Conservation (phyloP, 37 sponge, comb jelly and placozoan species). For the Beroe ovata region DNA sequence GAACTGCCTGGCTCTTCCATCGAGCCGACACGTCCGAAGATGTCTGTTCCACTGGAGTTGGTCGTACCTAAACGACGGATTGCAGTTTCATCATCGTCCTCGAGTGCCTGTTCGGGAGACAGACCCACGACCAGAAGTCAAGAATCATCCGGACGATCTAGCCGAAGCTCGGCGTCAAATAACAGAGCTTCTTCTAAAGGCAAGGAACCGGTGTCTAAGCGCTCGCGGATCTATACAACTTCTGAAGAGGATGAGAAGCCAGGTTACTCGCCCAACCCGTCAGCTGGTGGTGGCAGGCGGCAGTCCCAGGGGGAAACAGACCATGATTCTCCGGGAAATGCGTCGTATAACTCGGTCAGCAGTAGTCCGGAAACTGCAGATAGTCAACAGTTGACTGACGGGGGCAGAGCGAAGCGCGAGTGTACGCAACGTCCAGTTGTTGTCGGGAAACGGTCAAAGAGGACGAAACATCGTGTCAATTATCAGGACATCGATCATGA, state of each 20-base stretch:
- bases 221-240: slow-evolving; percentile 13
- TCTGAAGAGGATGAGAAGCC: not conserved
- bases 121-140: not conserved
- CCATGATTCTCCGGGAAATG: not conserved
- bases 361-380: not conserved
- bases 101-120: not conserved
- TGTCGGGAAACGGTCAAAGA: not conserved
- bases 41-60: slow-evolving; percentile 6
- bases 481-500: slow-evolving; percentile 4
- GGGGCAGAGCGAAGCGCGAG: not conserved
- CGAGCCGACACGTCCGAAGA: not conserved
- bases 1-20: not conserved
- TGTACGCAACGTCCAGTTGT: not conserved
- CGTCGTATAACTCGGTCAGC: not conserved
- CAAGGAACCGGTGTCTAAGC: slow-evolving; percentile 25
- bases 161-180: not conserved
- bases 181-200: slow-evolving; percentile 25
- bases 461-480: slow-evolving; percentile 3
- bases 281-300: not conserved
- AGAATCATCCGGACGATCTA: not conserved
- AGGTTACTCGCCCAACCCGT: not conserved
- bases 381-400: not conserved
- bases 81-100: not conserved
- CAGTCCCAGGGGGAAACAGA: not conserved
- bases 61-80: not conserved